Evolutionary conservation across 1,140 invertebrate genomes (phyloP).

Genomic region (Odontomachus brunneus): DNA sequence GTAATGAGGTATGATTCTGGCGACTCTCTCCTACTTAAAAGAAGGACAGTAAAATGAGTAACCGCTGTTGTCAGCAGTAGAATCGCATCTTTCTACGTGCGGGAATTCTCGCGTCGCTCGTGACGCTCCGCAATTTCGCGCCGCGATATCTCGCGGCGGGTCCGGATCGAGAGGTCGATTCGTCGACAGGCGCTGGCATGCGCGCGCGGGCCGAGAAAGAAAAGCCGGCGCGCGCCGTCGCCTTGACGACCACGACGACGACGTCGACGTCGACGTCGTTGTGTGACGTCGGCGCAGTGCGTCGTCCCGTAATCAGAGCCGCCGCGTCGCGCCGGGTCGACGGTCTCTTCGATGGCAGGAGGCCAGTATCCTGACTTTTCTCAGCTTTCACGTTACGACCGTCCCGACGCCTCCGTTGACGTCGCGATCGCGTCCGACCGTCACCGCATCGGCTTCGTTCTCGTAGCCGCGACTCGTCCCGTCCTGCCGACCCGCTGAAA

Average conservation of each 20-base stretch:
- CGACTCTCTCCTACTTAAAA: no score
- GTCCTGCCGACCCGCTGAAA: neutral
- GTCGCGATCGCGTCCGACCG: neutral
- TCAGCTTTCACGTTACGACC: constrained; percentile 68
- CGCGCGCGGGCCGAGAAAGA: constrained; percentile 3
- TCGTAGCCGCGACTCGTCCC: neutral
- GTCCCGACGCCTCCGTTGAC: neutral
- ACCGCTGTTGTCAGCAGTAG: no score
- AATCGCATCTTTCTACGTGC: no score
- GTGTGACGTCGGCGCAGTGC: constrained; percentile 73
- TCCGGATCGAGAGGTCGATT: constrained; percentile 78
- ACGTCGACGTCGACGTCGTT: constrained; percentile 63
- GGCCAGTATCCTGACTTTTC: constrained; percentile 78
- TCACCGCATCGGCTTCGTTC: neutral
- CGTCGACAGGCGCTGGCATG: constrained; percentile 10
- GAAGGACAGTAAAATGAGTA: no score
- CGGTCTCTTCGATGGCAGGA: constrained; percentile 75
- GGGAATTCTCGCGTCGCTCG: no score
- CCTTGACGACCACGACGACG: constrained; percentile 79
- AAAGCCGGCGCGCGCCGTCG: constrained; percentile 70
- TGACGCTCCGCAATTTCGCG: neutral
- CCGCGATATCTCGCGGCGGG: constrained; percentile 41
- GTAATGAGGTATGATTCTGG: no score
- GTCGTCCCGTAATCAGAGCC: constrained; percentile 66
- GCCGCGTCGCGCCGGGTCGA: constrained; percentile 67